phyloP scores from a whole-genome alignment of 2,797 vertebrate species.

The Acomys russatus region DNA sequence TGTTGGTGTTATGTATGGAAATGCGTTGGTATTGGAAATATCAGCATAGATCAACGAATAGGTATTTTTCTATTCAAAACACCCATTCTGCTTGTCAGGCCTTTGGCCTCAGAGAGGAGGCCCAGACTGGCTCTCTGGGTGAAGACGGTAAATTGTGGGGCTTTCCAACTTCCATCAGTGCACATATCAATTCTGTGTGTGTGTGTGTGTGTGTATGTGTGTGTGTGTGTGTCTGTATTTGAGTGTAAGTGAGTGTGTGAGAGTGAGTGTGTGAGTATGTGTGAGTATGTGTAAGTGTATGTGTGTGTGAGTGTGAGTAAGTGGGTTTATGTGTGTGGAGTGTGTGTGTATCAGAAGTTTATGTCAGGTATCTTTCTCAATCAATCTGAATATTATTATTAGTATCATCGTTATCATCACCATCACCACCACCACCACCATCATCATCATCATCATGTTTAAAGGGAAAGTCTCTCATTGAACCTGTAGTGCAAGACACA shows the following conservation, averaged over 20 bases:
- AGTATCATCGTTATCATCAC: too few species aligned
- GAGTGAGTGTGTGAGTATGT: neutral
- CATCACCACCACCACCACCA: too few species aligned
- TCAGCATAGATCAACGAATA: neutral
- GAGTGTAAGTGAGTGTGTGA: neutral
- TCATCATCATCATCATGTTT: neutral
- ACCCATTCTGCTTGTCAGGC: neutral
- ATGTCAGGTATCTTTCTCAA: neutral
- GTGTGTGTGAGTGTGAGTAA: neutral
- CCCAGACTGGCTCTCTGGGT: neutral
- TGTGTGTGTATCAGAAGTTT: neutral
- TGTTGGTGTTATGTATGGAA: neutral
- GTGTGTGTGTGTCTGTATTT: neutral
- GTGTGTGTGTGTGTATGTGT: neutral
- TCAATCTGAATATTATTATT: neutral
- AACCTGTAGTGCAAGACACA: neutral
- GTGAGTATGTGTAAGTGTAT: neutral
- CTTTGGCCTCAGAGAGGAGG: neutral
- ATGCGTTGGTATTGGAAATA: neutral
- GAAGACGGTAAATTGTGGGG: neutral
- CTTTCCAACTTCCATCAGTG: neutral
- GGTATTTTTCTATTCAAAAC: neutral
- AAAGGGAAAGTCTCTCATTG: neutral
- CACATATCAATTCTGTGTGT: neutral
- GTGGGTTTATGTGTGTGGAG: neutral